These are phyloP conservation scores for Castor canadensis DNA, from an alignment of 2,113 vertebrate genomes.

Conservation along the genomic window DNA sequence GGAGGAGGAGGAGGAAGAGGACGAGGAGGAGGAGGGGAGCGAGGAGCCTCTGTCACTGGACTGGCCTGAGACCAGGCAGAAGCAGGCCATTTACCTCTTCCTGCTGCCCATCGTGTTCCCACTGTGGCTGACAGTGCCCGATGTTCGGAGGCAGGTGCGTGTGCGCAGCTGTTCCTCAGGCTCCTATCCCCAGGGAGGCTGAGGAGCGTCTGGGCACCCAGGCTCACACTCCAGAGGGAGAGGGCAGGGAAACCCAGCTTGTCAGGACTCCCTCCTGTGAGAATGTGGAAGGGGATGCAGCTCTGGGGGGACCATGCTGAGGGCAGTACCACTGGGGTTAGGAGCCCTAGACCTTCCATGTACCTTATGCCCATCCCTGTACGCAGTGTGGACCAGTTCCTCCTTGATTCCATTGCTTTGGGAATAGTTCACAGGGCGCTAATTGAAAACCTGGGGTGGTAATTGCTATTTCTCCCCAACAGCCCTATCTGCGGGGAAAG, in stretches of 20 bases:
- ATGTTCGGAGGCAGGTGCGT: slow-evolving; percentile 93
- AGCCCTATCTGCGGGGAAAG: neutral
- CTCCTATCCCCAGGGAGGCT: neutral
- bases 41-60: slow-evolving; percentile 93
- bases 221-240: neutral
- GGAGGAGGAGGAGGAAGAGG: slow-evolving; percentile 49
- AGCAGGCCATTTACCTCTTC: slow-evolving; percentile 94
- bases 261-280: neutral
- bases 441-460: neutral
- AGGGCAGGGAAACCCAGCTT: neutral
- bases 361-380: neutral
- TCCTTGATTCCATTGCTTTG: neutral
- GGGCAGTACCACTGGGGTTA: neutral
- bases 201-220: neutral
- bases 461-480: neutral
- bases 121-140: slow-evolving; percentile 96
- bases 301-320: neutral
- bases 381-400: neutral
- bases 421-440: neutral
- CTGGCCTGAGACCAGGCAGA: slow-evolving; percentile 92
- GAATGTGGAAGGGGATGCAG: neutral
- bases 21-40: slow-evolving; percentile 79
- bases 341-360: neutral
- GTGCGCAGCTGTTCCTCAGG: neutral
- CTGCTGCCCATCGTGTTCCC: slow-evolving; percentile 95